A percentile compares a stretch with the other conserved stretches of the same genome.
Conservation (phyloP, 2,113 vertebrate genomes). For the Mormoops blainvillei region DNA sequence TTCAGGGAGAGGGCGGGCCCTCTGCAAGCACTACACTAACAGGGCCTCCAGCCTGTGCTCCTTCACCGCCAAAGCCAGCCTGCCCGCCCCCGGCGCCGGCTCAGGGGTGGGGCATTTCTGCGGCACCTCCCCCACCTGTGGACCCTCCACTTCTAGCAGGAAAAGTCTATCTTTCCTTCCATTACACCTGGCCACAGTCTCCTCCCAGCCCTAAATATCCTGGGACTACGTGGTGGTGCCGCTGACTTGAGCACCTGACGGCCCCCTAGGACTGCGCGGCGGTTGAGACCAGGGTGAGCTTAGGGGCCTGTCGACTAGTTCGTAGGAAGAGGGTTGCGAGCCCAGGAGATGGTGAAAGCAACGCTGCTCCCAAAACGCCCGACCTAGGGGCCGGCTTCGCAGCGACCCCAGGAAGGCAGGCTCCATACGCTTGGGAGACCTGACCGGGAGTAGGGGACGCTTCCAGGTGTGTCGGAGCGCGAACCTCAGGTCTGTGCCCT, state of each 20-base stretch:
- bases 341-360: not conserved
- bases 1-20: not conserved
- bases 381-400: not conserved
- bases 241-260: not conserved
- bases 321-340: slow-evolving; percentile 45
- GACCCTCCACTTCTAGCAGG: not conserved
- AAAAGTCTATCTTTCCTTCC: not conserved
- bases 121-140: not conserved
- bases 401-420: accelerated
- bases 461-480: not conserved
- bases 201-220: not conserved
- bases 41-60: not conserved
- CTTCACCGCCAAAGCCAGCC: not conserved
- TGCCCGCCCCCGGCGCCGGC: not conserved
- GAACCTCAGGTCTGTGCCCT: not conserved
- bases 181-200: not conserved
- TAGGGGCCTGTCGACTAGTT: not conserved
- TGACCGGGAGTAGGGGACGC: accelerated
- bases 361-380: not conserved
- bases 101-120: not conserved
- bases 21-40: not conserved
- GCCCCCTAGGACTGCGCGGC: accelerated
- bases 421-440: too few relatives aligned
- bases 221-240: not conserved
- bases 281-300: not conserved